Conservation (phyloP, 2,888 invertebrate genomes). For the Apoda limacodes region DNA sequence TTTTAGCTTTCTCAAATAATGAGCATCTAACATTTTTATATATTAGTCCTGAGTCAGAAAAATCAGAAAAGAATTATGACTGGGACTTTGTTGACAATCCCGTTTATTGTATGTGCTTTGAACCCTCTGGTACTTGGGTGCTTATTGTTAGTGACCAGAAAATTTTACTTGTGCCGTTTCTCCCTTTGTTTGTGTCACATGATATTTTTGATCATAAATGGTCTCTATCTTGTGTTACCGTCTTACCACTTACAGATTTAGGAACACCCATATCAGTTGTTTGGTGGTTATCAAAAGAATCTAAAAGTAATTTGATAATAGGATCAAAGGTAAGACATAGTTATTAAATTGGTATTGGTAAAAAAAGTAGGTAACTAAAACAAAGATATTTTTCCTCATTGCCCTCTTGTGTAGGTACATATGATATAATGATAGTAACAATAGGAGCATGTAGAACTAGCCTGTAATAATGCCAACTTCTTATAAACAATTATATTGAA, state of each 20-base stretch:
- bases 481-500: too few species aligned
- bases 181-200: conserved; percentile 55
- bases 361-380: too few species aligned
- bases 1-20: conserved; percentile 53
- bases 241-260: conserved; percentile 45
- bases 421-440: too few species aligned
- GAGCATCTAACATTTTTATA: conserved; percentile 52
- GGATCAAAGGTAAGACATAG: conserved; percentile 69
- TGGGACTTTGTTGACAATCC: conserved; percentile 63
- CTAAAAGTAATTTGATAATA: conserved; percentile 76
- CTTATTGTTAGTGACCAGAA: conserved; percentile 71
- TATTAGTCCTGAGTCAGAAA: conserved; percentile 44
- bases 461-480: too few species aligned
- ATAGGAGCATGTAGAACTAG: too few species aligned
- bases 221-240: conserved; percentile 60
- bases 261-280: conserved; percentile 71
- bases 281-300: conserved; percentile 84
- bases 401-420: too few species aligned
- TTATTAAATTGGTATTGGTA: too few species aligned
- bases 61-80: conserved; percentile 48
- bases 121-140: conserved; percentile 84
- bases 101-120: conserved; percentile 82
- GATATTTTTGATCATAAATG: conserved; percentile 57
- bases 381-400: too few species aligned
- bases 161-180: conserved; percentile 58